Base-by-base conservation (phyloP, 1,140 invertebrate genomes). In the Magallana ariakensis region DNA sequence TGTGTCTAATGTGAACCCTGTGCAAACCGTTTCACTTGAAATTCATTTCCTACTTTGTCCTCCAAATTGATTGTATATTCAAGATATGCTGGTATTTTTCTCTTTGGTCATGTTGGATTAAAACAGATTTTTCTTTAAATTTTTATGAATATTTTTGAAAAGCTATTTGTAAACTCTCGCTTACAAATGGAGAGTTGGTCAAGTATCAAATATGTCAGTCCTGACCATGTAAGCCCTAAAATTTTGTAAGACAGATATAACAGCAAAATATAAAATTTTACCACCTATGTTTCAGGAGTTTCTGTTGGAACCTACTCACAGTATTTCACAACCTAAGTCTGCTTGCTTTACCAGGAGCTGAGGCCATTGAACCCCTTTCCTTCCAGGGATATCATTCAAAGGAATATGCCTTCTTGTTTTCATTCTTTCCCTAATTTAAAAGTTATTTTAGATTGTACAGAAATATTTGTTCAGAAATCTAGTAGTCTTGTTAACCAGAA, bases 401-500 rank as follows among this genome's bases (percentile, higher is more conserved):
- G 33, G 33, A 33, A 33, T 33, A 33, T 33, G 33, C 33, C 33
- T 33, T 87, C 62, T 88, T 83, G 88, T 80, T 89, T 95, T 95
- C 89, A 91, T 87, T 81, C 90, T 70, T 94, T 93, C 90, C 87
- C 87, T 75, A 90, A 93, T 87, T 92, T 90, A 82, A 90, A 94
- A 90, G 92, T 94, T 10, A 94, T 95, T 83, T 93, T 94, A 85
- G 94, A 95, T 84, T 95, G 94, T 86, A 94, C 93, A 86, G 94
- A 95, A 91, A 90, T 95, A 33, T 91, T 90, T 89, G 93, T 93
- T 54, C 91, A 95, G 91, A 89, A 88, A 19, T 94, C 93, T 75
- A 82, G 82, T 88, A 92, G 33, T 33, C 33, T 33, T 33, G 33
- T 33, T 33, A 33, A 33, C 33, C 33, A 33, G 33, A 33, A 33